A percentile compares a stretch with the other conserved stretches of the same genome.
Evolutionary conservation across 2,113 vertebrate genomes (phyloP).

Genomic region (Emberiza fucata): DNA sequence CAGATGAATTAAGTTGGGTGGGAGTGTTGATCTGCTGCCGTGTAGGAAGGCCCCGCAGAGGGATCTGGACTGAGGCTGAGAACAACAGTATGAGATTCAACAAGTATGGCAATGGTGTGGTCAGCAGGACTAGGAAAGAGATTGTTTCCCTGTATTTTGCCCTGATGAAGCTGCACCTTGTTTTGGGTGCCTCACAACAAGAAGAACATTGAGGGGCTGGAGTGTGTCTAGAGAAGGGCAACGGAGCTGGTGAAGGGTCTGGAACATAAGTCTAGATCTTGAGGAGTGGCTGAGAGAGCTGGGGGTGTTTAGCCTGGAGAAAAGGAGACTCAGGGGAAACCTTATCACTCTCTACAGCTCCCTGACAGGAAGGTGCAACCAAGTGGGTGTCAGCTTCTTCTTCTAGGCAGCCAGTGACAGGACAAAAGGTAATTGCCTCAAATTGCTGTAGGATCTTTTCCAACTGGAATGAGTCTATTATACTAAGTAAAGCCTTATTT

Average conservation of each 20-base stretch:
- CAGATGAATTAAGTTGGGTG: not conserved
- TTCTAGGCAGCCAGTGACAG: not conserved
- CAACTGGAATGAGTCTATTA: not conserved
- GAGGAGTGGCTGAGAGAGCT: not conserved
- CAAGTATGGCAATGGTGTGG: not conserved
- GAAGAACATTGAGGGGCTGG: not conserved
- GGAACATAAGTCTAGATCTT: not conserved
- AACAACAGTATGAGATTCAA: not conserved
- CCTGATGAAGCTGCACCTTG: not conserved
- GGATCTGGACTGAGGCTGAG: not conserved
- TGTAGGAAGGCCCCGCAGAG: no score
- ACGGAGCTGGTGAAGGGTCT: accelerated
- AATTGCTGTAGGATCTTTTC: not conserved
- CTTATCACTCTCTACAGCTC: accelerated
- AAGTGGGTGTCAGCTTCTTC: accelerated
- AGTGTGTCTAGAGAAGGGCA: accelerated
- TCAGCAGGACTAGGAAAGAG: not conserved
- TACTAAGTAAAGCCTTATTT: not conserved
- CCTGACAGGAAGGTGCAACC: not conserved
- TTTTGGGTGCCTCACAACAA: not conserved
- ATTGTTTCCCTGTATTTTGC: accelerated
- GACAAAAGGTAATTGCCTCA: not conserved
- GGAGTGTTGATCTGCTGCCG: not conserved
- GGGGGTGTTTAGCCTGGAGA: not conserved
- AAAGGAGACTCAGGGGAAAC: not conserved